Evolutionary conservation across 2,797 vertebrate genomes (phyloP), one percentile per base, ranked within the genome.

Genomic region (Onychomys leucogaster): DNA sequence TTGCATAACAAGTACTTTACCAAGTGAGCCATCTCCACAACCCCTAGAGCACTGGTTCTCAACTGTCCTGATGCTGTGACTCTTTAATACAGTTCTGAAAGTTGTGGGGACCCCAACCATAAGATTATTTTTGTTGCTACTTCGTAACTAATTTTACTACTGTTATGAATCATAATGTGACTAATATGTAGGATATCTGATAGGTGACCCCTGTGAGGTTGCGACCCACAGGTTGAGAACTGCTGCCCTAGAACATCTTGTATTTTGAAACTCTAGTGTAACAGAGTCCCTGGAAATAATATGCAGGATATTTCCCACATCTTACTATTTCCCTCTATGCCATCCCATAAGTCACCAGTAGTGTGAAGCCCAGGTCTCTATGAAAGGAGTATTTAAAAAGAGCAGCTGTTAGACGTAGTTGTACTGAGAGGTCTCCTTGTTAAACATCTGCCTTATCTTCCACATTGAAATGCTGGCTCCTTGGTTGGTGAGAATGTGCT

Each of bases 371-470:
- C 49, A 75, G 27, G 59, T 52, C 14, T 8, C 49, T 52, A 67
- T 94, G 85, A 73, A 65, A 65, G 88, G 83, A 71, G 61, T 78
- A 75, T 82, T 46, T 91, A 13, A 84, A 86, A 95, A 91, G 92
- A 73, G 69, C 88, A 95, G 7, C 63, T 82, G 32, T 49, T 93
- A 92, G 76, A 69, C 77, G 96, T 93, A 93, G 89, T 93, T 96
- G 80, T 94, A 93, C 96, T 63, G 29, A 6, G 25, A 94, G 87
- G 86, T 6, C 75, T 81, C 49, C 77, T 91, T 92, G 83, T 6
- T 80, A 43, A 90, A 63, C 13, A 0, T 63, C 16, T 43, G 46
- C 75, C 94, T 77, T 94, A 82, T 59, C 85, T 95, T 93, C 91
- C 63, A 95, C 73, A 0, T 23, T 91, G 83, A 89, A 82, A 57